Evolutionary conservation across 2,888 invertebrate species (phyloP).

Genomic region (Chymomyza procnemis): DNA sequence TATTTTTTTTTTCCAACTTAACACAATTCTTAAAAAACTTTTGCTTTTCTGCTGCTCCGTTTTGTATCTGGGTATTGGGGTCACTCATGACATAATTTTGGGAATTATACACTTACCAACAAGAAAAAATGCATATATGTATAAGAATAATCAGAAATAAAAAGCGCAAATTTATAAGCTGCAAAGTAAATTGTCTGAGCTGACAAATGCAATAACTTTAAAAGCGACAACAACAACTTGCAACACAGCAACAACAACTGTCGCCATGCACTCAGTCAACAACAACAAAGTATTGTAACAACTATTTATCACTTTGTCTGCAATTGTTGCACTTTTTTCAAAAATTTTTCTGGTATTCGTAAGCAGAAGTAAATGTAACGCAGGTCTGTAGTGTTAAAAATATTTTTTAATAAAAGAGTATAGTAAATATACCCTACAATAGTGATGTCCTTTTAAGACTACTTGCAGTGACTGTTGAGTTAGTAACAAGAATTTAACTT

Average conservation of each 20-base stretch:
- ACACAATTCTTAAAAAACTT: constrained; percentile 56
- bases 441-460: too few species aligned
- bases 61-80: constrained; percentile 31
- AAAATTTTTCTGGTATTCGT: too few species aligned
- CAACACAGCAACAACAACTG: constrained; percentile 5
- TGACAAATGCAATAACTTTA: constrained; percentile 11
- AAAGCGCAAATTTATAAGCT: constrained; percentile 4
- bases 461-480: too few species aligned
- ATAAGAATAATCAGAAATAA: background rate
- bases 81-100: constrained; percentile 57
- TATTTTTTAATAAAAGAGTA: too few species aligned
- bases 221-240: background rate
- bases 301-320: constrained; percentile 52
- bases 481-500: too few species aligned
- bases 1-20: constrained; percentile 5
- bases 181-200: constrained; percentile 1
- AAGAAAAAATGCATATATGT: background rate
- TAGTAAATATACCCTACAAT: too few species aligned
- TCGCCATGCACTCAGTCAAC: background rate
- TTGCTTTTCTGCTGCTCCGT: constrained; percentile 39
- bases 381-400: too few species aligned
- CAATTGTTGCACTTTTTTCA: constrained; percentile 19
- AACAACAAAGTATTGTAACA: constrained; percentile 5
- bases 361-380: too few species aligned
- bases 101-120: constrained; percentile 26